Conservation (phyloP, 1,140 invertebrate genomes). For the Drosophila subpulchrella region DNA sequence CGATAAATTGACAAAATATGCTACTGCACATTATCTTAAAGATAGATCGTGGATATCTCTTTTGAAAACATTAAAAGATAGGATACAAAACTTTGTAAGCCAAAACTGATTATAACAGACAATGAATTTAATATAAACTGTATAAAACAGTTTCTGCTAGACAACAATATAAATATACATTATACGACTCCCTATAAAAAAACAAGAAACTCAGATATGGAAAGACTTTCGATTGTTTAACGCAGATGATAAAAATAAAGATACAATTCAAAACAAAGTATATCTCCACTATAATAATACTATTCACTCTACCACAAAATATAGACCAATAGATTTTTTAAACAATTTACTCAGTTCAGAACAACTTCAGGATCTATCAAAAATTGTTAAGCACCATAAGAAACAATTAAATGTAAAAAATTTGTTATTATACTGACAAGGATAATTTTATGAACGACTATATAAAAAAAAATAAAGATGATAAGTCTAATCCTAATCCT, state of each 20-base stretch:
- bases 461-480: neutral
- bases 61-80: neutral
- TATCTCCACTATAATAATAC: constrained; percentile 3
- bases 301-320: constrained; percentile 1
- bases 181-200: constrained; percentile 4
- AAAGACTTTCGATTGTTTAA: constrained; percentile 4
- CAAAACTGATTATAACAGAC: constrained; percentile 6
- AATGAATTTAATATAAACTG: neutral
- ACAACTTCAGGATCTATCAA: neutral
- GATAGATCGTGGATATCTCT: constrained; percentile 6
- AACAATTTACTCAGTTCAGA: neutral
- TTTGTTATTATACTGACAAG: neutral
- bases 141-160: neutral
- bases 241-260: constrained; percentile 3
- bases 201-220: constrained; percentile 2
- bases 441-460: neutral
- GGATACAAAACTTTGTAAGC: constrained; percentile 11
- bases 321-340: neutral
- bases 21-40: constrained; percentile 5
- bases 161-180: constrained; percentile 1
- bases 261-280: constrained; percentile 9
- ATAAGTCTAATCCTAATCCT: constrained; percentile 6
- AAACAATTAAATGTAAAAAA: neutral
- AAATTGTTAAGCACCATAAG: neutral
- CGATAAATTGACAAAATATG: constrained; percentile 5